phyloP scores from a whole-genome alignment of 92 coral and sea anemone species.

The Heliopora coerulea region DNA sequence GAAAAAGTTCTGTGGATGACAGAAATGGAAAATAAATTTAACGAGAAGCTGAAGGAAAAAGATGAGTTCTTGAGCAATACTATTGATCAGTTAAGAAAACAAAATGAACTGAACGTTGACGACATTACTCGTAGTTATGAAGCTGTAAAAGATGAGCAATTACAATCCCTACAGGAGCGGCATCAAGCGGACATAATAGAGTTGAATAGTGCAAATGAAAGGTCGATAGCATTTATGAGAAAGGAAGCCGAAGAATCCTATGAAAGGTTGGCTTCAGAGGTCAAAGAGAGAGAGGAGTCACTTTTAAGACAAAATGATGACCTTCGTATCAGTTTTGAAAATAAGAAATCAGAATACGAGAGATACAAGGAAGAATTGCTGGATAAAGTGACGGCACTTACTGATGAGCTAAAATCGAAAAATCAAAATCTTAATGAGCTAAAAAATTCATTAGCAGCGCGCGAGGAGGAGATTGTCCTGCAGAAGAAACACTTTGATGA shows the following conservation, averaged over 20 bases:
- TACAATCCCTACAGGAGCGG: conserved; percentile 73
- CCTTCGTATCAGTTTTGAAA: conserved; percentile 67
- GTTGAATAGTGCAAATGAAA: conserved; percentile 84
- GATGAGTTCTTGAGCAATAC: conserved; percentile 66
- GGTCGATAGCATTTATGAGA: conserved; percentile 73
- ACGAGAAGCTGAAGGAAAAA: conserved; percentile 64
- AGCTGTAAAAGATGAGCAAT: conserved; percentile 70
- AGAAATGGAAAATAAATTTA: conserved; percentile 59
- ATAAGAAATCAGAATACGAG: conserved; percentile 52
- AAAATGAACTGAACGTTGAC: conserved; percentile 76
- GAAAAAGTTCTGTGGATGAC: conserved; percentile 51
- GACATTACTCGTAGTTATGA: conserved; percentile 75
- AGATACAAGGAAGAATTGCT: conserved; percentile 68
- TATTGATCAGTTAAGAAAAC: conserved; percentile 72
- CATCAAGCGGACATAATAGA: conserved; percentile 79
- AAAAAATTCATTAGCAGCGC: conserved; percentile 65
- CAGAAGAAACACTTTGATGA: conserved; percentile 70
- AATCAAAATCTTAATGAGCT: conserved; percentile 75
- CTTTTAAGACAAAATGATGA: conserved; percentile 61
- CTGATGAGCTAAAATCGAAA: conserved; percentile 68
- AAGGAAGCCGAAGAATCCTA: conserved; percentile 77
- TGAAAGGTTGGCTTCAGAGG: conserved; percentile 76
- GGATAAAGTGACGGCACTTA: conserved; percentile 49
- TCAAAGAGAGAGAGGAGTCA: conserved; percentile 84
- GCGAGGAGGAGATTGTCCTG: conserved; percentile 62